Evolutionary conservation across 2,113 vertebrate species (phyloP), one percentile per base, ranked within the genome.

Genomic region (Ctenodactylus gundi): DNA sequence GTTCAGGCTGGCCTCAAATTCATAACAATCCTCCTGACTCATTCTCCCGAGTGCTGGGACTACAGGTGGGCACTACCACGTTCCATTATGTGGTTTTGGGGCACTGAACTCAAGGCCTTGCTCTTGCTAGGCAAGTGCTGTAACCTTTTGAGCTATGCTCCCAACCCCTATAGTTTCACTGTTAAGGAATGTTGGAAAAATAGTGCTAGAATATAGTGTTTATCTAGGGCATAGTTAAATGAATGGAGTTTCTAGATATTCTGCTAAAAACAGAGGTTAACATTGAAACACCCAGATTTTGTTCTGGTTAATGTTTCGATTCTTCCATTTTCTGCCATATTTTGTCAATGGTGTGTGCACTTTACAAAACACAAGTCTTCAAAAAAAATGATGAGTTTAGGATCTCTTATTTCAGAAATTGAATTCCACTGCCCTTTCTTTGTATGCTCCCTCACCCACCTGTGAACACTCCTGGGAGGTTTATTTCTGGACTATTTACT

Each of bases 401-500:
- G 64, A 82, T 94, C 21, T 46, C 53, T 92, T 83, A 58, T 88
- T 91, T 90, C 53, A 72, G 39, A 93, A 88, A 81, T 91, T 29
- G 49, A 96, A 8, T 65, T 95, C 55, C 36, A 83, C 29, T 36
- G 9, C 13, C 46, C 6, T 7, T 31, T 92, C 15, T 91, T 70
- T 49, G 31, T 39, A 3, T 49, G 7, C 23, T 1, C 6, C 18
- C 1, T 1, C 36, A 7, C 23, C 18, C 27, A 18, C 10, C 0
- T 12, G 4, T 57, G 20, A 13, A 25, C 58, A 65, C 53, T 51
- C 62, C 53, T 88, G 53, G 85, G 29, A 93, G 44, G 9, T 58
- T 88, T 93, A 73, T 94, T 87, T 97, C n/a, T 88, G 49, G n/a
- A n/a, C 14, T 57, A 89, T 55, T 87, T 88, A 80, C 25, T 81